A percentile compares a stretch with the other conserved stretches of the same genome.
These are phyloP conservation scores for Drosophila yakuba DNA, from an alignment of 1,140 invertebrate species.

Conservation along the genomic window DNA sequence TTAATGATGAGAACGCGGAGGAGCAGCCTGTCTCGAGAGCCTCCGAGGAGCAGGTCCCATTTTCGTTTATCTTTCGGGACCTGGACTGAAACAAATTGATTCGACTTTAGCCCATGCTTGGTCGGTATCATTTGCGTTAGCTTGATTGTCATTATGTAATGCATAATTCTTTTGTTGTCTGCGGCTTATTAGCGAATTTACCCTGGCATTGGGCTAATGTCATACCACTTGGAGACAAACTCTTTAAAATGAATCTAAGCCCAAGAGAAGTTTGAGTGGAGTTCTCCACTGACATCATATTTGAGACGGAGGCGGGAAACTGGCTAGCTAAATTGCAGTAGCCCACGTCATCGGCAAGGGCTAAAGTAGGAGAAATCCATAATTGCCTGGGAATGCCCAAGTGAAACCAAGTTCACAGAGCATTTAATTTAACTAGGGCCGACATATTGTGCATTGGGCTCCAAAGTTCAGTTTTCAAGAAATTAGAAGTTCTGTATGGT, in stretches of 20 bases:
- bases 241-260: not conserved
- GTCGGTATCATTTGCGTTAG: conserved; percentile 47
- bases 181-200: conserved; percentile 69
- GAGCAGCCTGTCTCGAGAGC: conserved; percentile 4
- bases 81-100: conserved; percentile 69
- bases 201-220: conserved; percentile 73
- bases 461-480: no score
- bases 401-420: not conserved
- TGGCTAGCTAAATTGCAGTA: conserved; percentile 49
- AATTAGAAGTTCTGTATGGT: no score
- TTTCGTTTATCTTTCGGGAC: conserved; percentile 65
- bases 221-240: conserved; percentile 36
- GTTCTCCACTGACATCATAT: conserved; percentile 66
- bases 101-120: conserved; percentile 42
- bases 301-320: conserved; percentile 37
- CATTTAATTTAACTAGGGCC: conserved; percentile 1
- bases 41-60: conserved; percentile 23
- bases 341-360: conserved; percentile 45
- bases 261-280: conserved; percentile 32
- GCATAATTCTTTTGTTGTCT: conserved; percentile 78
- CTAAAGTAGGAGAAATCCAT: conserved; percentile 20
- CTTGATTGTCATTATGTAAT: conserved; percentile 66
- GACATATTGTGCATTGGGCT: not conserved
- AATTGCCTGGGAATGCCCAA: conserved; percentile 37
- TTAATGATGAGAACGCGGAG: conserved; percentile 74